Conservation (phyloP, 1,140 invertebrate genomes). For the Drosophila hydei region DNA sequence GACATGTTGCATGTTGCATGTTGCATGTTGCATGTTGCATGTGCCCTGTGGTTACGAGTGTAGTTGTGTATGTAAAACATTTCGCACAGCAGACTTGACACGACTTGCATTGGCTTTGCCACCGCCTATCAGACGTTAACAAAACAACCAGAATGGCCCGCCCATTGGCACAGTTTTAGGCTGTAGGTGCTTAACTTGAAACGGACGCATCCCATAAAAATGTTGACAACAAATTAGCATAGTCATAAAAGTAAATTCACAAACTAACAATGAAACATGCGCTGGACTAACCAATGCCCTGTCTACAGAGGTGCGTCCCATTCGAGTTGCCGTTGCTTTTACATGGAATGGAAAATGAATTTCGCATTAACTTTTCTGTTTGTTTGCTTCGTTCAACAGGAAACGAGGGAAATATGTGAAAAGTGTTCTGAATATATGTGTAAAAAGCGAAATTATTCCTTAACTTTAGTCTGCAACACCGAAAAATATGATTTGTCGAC, state of each 20-base stretch:
- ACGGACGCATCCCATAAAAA: slow-evolving; percentile 65
- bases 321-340: too few species aligned
- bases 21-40: background rate
- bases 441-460: too few species aligned
- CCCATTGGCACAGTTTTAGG: slow-evolving; percentile 61
- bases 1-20: slow-evolving; percentile 10
- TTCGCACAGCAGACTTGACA: slow-evolving; percentile 38
- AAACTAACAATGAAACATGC: slow-evolving; percentile 1
- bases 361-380: too few species aligned
- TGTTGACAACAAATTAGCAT: slow-evolving; percentile 73
- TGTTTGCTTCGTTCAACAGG: too few species aligned
- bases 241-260: slow-evolving; percentile 62
- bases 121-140: slow-evolving; percentile 46
- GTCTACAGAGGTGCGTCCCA: too few species aligned
- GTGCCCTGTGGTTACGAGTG: background rate
- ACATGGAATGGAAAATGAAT: too few species aligned
- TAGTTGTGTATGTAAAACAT: slow-evolving; percentile 19
- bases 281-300: background rate
- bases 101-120: slow-evolving; percentile 59
- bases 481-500: too few species aligned
- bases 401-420: too few species aligned
- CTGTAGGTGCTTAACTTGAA: background rate
- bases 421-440: too few species aligned
- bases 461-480: too few species aligned
- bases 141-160: slow-evolving; percentile 21